These are phyloP conservation scores for Athene noctua DNA, from an alignment of 2,113 vertebrate genomes.

Conservation along the genomic window DNA sequence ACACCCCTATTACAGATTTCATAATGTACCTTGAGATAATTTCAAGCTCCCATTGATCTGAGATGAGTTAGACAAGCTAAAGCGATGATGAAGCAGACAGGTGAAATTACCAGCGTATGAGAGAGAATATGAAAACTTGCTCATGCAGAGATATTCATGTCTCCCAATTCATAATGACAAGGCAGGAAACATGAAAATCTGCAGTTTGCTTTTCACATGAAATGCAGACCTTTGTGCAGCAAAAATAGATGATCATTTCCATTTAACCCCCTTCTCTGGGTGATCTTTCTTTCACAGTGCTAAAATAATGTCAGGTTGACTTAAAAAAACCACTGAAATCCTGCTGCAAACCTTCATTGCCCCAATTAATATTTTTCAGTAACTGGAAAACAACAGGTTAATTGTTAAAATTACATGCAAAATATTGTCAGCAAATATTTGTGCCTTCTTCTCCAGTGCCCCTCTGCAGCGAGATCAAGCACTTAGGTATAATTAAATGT, in stretches of 20 bases:
- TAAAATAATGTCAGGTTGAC: not conserved
- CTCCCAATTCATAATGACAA: not conserved
- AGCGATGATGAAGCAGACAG: not conserved
- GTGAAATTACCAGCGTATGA: not conserved
- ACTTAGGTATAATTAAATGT: conserved; percentile 9
- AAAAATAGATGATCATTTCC: not conserved
- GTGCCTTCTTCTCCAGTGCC: not conserved
- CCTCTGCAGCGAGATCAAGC: not conserved
- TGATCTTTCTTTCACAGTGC: not conserved
- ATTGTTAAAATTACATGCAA: not conserved
- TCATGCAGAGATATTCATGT: not conserved
- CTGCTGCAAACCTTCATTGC: not conserved
- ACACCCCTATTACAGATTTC: not conserved
- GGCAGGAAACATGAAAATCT: conserved; percentile 16
- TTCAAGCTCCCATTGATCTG: conserved; percentile 50
- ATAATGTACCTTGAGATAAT: conserved; percentile 29
- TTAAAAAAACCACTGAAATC: not conserved
- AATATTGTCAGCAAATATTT: not conserved
- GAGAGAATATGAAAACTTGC: conserved; percentile 25
- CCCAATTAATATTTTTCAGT: not conserved
- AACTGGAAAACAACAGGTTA: not conserved
- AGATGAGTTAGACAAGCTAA: conserved; percentile 24
- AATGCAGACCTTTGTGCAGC: not conserved
- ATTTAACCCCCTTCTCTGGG: not conserved
- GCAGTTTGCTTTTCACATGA: not conserved